phyloP scores from a whole-genome alignment of 2,113 vertebrate species.

The Chloropsis hardwickii region DNA sequence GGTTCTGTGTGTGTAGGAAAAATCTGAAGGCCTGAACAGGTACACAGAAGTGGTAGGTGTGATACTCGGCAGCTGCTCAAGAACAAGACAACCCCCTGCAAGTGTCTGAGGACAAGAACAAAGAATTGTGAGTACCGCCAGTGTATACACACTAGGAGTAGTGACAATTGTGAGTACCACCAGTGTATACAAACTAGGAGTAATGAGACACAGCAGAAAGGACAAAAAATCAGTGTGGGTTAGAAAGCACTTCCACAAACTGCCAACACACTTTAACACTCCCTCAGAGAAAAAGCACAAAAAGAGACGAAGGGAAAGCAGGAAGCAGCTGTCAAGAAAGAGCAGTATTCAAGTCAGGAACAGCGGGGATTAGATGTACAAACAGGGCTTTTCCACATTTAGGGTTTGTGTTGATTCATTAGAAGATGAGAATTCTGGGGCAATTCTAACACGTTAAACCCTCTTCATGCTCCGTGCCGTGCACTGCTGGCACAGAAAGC shows the following conservation, averaged over 20 bases:
- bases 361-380: background rate
- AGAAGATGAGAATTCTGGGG: background rate
- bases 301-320: background rate
- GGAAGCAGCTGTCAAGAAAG: background rate
- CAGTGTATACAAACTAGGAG: background rate
- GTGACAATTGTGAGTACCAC: background rate
- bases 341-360: background rate
- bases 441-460: background rate
- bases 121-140: background rate
- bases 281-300: background rate
- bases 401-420: background rate
- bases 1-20: background rate
- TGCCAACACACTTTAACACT: background rate
- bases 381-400: background rate
- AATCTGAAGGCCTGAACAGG: background rate
- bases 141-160: background rate
- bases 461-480: background rate
- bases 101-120: background rate
- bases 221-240: background rate
- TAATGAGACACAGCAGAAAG: background rate
- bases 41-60: background rate
- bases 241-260: background rate
- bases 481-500: accelerated
- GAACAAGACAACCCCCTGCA: background rate
- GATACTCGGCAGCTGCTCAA: background rate